phyloP scores from a whole-genome alignment of 2,113 vertebrate genomes.

The Chelonoidis abingdonii region DNA sequence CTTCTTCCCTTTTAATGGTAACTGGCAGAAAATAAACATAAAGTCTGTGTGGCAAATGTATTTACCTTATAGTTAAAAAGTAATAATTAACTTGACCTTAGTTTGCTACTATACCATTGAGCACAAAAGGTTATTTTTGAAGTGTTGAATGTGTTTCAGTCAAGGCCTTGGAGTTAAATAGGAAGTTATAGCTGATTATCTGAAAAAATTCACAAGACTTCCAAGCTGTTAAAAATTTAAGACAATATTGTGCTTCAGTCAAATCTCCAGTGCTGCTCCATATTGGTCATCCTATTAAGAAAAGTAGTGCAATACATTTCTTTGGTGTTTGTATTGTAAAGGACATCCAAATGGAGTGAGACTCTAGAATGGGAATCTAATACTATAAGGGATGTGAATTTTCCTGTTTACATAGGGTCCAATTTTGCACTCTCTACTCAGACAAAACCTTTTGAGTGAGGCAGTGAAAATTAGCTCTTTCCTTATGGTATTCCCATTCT shows the following conservation, averaged over 20 bases:
- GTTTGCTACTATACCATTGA: neutral
- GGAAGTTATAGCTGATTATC: constrained; percentile 31
- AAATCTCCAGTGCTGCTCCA: neutral
- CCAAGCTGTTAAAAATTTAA: constrained; percentile 36
- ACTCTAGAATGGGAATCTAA: neutral
- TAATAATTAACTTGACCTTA: constrained; percentile 3
- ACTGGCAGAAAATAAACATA: neutral
- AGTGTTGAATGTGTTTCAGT: constrained; percentile 26
- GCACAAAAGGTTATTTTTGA: constrained; percentile 8
- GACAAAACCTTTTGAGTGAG: neutral
- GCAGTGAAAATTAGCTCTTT: neutral
- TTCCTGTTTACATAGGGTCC: neutral
- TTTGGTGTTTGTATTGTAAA: neutral
- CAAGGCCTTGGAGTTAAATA: neutral
- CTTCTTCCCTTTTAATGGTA: neutral
- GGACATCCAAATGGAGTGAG: neutral
- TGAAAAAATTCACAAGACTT: neutral
- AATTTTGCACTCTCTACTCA: neutral
- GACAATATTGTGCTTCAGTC: neutral
- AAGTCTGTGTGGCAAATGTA: neutral
- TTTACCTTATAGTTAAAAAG: neutral
- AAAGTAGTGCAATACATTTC: neutral
- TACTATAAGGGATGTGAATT: fast-evolving
- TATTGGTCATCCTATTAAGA: neutral
- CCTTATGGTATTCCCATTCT: neutral